Base-by-base conservation (phyloP, 2,113 vertebrate species). In the Pituophis catenifer region DNA sequence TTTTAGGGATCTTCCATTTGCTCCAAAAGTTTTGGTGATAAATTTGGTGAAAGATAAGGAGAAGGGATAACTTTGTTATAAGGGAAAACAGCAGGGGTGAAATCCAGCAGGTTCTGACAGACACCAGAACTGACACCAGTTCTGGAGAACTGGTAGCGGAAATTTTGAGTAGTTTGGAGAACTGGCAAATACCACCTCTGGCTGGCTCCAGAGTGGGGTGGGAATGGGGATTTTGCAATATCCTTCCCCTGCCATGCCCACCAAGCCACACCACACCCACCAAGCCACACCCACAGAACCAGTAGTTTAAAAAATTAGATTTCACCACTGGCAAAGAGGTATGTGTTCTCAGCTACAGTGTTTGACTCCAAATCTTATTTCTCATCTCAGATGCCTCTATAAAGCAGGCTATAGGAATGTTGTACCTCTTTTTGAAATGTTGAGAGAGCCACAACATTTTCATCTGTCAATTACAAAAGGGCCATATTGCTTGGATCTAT, bases 1-100 rank as follows among this genome's bases (percentile, higher is more conserved):
- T 65, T 59, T 92, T 29, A 24, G 96, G 94, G 95, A 96, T 94
- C 94, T 94, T 93, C 97, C 95, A 95, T 96, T 96, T 96, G 95
- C 95, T 54, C 8, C n/a, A 91, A 95, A 96, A 94, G 93, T 38
- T 57, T 2, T 1, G 52, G 70, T 94, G 93, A 95, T 55, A 9
- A 24, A 96, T 54, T 62, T 91, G 92, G 92, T 23, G 33, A 92
- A 24, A 90, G 70, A 57, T 85, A 91, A 11, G 10, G 3, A 3
- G 38, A 53, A n/a, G 29, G 5, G 10, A 89, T 59, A 52, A 55
- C 44, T 13, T 85, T 59, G 9, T 91, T 4, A 19, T 57, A 21
- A 81, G 59, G 29, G 29, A 55, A 62, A 38, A 59, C 44, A 48
- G 44, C 44, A 44, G 44, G 44, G 44, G 44, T 44, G 44, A 3